Conservation (phyloP, 2,113 vertebrate genomes). For the Meleagris gallopavo region DNA sequence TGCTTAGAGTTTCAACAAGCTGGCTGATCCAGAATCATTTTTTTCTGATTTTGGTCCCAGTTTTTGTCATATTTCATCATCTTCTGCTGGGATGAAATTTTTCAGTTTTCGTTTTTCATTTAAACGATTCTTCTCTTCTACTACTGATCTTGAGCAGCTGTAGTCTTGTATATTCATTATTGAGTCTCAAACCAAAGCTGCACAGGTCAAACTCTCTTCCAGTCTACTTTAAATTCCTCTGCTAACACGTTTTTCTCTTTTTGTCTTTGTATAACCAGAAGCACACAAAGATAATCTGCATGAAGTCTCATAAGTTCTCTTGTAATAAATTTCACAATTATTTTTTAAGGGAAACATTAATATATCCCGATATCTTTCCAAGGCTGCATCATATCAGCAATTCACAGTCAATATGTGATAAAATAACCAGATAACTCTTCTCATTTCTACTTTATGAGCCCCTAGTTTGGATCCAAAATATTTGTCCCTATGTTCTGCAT, state of each 20-base stretch:
- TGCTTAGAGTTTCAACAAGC: background rate
- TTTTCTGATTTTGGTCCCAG: background rate
- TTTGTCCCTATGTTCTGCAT: background rate
- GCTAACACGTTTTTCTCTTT: background rate
- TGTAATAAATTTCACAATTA: background rate
- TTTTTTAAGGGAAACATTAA: slow-evolving; percentile 29
- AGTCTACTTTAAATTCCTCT: slow-evolving; percentile 10
- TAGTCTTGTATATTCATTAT: background rate
- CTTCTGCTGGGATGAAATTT: background rate
- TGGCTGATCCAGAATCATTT: background rate
- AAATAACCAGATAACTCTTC: background rate
- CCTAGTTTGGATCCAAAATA: background rate
- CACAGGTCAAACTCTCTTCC: slow-evolving; percentile 39
- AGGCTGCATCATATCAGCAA: background rate
- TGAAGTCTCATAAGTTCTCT: background rate
- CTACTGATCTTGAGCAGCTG: background rate
- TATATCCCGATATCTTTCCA: slow-evolving; percentile 8
- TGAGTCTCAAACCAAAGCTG: slow-evolving; percentile 18
- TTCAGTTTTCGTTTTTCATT: slow-evolving; percentile 1
- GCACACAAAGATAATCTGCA: background rate
- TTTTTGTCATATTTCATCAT: background rate
- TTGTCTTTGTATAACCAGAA: slow-evolving; percentile 1
- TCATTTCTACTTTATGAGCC: background rate
- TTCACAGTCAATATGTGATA: background rate
- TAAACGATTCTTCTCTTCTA: background rate